phyloP scores from a whole-genome alignment of 2,797 vertebrate genomes.

The Apodemus agrarius region DNA sequence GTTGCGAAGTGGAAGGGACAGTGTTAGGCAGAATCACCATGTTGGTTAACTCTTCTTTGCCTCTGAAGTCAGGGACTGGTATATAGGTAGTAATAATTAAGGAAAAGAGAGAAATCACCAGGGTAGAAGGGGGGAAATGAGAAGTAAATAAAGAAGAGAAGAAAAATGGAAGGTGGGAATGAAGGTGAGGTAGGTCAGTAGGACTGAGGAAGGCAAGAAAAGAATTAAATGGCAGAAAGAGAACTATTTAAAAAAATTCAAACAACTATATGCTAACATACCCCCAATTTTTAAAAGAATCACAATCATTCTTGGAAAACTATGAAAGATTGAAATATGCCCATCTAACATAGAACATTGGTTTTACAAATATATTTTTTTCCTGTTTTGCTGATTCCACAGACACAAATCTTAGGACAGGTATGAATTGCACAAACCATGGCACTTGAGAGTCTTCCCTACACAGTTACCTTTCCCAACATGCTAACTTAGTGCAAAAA shows the following conservation, averaged over 20 bases:
- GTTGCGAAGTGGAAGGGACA: not conserved
- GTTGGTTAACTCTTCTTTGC: not conserved
- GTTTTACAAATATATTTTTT: not conserved
- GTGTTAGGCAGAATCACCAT: not conserved
- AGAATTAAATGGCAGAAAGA: not conserved
- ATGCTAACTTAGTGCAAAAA: no score
- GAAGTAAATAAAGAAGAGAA: not conserved
- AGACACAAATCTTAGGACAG: not conserved
- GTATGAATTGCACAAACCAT: not conserved
- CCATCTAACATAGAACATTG: not conserved
- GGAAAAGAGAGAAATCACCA: not conserved
- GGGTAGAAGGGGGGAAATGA: not conserved
- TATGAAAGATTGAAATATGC: not conserved
- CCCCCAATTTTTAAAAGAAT: not conserved
- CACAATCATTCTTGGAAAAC: constrained; percentile 1
- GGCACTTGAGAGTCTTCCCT: not conserved
- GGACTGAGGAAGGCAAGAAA: not conserved
- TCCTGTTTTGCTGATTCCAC: not conserved
- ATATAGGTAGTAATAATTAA: not conserved
- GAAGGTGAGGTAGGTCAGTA: not conserved
- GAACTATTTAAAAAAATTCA: not conserved
- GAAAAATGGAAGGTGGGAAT: not conserved
- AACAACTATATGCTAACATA: not conserved
- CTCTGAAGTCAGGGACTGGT: not conserved
- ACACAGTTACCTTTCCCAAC: not conserved